Evolutionary conservation across 2,888 invertebrate genomes (phyloP), one percentile per base, ranked within the genome.

Genomic region (Polydrusus cervinus): DNA sequence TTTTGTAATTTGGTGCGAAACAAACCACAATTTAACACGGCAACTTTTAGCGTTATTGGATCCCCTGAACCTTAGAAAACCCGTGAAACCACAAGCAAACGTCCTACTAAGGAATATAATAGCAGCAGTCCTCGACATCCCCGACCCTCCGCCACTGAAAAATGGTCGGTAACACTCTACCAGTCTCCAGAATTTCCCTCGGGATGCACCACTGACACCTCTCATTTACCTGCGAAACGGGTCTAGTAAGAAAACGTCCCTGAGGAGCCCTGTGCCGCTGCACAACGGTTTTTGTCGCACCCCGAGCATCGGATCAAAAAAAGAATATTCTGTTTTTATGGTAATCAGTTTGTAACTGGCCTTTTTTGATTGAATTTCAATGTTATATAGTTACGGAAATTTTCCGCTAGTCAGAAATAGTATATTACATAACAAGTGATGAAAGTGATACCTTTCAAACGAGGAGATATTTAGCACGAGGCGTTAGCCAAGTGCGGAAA

Each of bases 201-300:
- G 68, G 61, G 74, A 74, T 40, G 18, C 51, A 30, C 68, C 55
- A 30, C 51, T 74, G 74, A 74, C 67, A 57, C 62, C 62, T 69
- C 74, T 74, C 68, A 69, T 69, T 74, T 69, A 74, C 74, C 74
- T 68, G 66, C 55, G 66, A 74, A 68, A 74, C 68, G 62, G 74
- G 68, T 74, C 53, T 69, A 62, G 61, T 68, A 68, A 51, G 67
- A 74, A 74, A 74, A 67, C 47, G 43, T 74, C 68, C 51, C 74
- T 16, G 13, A 49, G 74, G 74, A 67, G 38, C 51, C 30, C 25
- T 34, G n/a, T 55, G 20, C 57, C 38, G 51, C 6, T 18, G 18
- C 11, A 13, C 20, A 14, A 10, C 34, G 14, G 34, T 65, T 49
- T 65, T 65, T 49, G 49, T 47, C 49, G 16, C 49, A 25, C 49